phyloP scores from a whole-genome alignment of 1,140 invertebrate species.

The Druon quercuslanigerum region DNA sequence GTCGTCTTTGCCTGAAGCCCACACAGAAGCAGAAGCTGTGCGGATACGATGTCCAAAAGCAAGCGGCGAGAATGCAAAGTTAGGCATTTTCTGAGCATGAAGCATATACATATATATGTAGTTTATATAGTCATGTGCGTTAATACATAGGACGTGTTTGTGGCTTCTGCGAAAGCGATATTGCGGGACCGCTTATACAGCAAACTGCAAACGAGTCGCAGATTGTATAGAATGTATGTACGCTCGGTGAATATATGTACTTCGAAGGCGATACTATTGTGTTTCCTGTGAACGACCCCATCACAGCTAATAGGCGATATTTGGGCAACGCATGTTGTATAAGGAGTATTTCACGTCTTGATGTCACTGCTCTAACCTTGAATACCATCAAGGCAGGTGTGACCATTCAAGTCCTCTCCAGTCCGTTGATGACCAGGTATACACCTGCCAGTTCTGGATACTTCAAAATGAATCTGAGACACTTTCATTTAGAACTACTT shows the following conservation, averaged over 20 bases:
- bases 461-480: slow-evolving; percentile 40
- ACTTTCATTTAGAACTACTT: background rate
- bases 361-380: background rate
- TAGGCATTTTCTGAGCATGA: background rate
- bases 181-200: slow-evolving; percentile 14
- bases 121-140: slow-evolving; percentile 2
- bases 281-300: background rate
- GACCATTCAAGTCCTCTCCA: slow-evolving; percentile 33
- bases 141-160: slow-evolving; percentile 37
- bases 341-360: background rate
- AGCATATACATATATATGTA: background rate
- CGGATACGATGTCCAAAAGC: slow-evolving; percentile 18
- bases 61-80: slow-evolving; percentile 14
- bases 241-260: background rate
- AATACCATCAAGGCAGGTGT: slow-evolving; percentile 51
- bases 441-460: slow-evolving; percentile 46
- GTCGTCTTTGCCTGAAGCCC: slow-evolving; percentile 14
- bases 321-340: background rate
- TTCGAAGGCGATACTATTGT: background rate
- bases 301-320: slow-evolving; percentile 14
- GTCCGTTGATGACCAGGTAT: slow-evolving; percentile 27
- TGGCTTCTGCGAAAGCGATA: slow-evolving; percentile 30
- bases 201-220: slow-evolving; percentile 10
- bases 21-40: slow-evolving; percentile 28
- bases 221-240: background rate